Evolutionary conservation across 2,888 invertebrate genomes (phyloP).

Genomic region (Blastobasis lacticolella): DNA sequence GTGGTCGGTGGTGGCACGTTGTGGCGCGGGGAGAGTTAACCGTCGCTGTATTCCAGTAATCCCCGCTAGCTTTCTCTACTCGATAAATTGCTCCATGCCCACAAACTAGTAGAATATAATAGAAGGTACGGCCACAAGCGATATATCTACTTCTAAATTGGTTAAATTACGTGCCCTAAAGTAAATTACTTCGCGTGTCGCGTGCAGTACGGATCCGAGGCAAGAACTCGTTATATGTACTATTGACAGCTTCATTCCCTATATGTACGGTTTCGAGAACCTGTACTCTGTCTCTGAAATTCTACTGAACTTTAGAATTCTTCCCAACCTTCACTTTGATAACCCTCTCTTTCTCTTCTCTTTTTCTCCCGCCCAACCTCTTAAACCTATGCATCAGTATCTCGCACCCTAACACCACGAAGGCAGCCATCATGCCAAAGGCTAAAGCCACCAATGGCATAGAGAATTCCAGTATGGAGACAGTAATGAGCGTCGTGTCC

Average conservation of each 20-base stretch:
- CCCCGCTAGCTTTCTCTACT: too few relatives aligned
- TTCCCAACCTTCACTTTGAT: not conserved
- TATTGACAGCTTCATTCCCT: not conserved
- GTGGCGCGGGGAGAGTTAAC: too few relatives aligned
- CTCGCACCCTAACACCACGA: conserved; percentile 46
- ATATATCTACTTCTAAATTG: too few relatives aligned
- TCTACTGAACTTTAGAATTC: not conserved
- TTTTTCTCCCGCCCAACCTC: not conserved
- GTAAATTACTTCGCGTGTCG: too few relatives aligned
- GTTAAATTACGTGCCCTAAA: too few relatives aligned
- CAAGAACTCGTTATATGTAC: not conserved
- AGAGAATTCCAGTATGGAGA: conserved; percentile 74
- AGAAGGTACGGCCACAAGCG: too few relatives aligned
- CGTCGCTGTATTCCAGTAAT: too few relatives aligned
- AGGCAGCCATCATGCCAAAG: conserved; percentile 57
- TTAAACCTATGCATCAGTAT: conserved; percentile 10
- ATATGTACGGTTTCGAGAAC: not conserved
- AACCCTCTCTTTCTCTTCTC: not conserved
- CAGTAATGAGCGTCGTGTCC: conserved; percentile 60
- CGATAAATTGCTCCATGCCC: too few relatives aligned
- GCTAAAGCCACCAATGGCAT: conserved; percentile 69
- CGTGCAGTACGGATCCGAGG: not conserved
- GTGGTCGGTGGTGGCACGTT: too few relatives aligned
- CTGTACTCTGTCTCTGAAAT: not conserved
- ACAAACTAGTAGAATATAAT: too few relatives aligned